Evolutionary conservation across 2,888 invertebrate genomes (phyloP).

Genomic region (Sarcophaga variegata): DNA sequence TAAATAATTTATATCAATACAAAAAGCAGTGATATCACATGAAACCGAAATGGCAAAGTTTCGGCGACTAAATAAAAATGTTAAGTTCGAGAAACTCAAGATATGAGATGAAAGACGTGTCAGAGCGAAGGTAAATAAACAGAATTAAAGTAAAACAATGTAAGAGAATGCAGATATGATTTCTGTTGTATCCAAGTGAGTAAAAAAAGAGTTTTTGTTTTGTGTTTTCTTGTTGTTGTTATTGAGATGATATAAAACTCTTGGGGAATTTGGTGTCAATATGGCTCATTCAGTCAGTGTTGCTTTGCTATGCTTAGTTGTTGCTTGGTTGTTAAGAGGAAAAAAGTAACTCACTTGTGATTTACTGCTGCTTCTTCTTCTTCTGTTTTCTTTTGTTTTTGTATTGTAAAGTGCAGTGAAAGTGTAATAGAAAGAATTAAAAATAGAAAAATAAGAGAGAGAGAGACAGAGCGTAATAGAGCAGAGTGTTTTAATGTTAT

Average conservation of each 20-base stretch:
- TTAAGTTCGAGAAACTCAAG: not conserved
- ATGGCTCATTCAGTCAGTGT: conserved; percentile 77
- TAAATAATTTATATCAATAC: conserved; percentile 47
- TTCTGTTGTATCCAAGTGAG: not conserved
- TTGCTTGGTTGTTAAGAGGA: not conserved
- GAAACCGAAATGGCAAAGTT: conserved; percentile 80
- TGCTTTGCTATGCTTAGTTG: conserved; percentile 43
- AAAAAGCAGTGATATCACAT: conserved; percentile 80
- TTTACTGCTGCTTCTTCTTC: too few relatives aligned
- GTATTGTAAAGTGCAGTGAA: not conserved
- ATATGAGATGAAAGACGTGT: not conserved
- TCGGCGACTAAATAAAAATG: conserved; percentile 76
- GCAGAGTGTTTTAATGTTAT: not conserved
- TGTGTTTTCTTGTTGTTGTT: conserved; percentile 16
- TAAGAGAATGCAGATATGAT: not conserved
- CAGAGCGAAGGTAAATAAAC: not conserved
- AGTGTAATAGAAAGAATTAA: not conserved
- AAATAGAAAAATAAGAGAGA: too few relatives aligned
- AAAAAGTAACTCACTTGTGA: conserved; percentile 40
- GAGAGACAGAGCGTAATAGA: not conserved
- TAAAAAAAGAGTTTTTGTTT: conserved; percentile 3
- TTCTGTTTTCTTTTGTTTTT: too few relatives aligned
- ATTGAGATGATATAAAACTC: not conserved
- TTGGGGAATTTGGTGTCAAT: conserved; percentile 60
- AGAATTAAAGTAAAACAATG: not conserved